Conservation (phyloP, 2,797 vertebrate genomes). For the Kryptolebias ocellatus region DNA sequence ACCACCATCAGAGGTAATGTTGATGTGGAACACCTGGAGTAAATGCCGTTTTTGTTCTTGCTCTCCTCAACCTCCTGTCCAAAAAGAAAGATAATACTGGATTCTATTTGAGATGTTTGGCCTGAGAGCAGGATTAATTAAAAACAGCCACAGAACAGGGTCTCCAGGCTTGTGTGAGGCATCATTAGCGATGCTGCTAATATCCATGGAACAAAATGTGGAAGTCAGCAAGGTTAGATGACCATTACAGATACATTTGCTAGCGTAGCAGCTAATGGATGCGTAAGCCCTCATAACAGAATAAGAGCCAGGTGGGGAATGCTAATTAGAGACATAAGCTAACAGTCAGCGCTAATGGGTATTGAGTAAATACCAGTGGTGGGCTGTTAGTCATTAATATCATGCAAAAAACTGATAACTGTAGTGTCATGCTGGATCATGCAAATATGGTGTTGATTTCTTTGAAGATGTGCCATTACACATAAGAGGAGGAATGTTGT, state of each 20-base stretch:
- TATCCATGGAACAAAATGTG: constrained; percentile 31
- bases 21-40: constrained; percentile 4
- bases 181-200: constrained; percentile 42
- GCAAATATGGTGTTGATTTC: too few species aligned
- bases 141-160: constrained; percentile 1
- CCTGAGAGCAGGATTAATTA: constrained; percentile 6
- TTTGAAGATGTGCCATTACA: too few species aligned
- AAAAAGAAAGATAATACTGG: background rate
- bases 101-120: constrained; percentile 10
- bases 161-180: constrained; percentile 22
- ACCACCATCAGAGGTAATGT: background rate
- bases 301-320: constrained; percentile 54
- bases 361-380: constrained; percentile 64
- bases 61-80: background rate
- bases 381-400: constrained; percentile 64
- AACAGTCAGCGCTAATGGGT: constrained; percentile 70
- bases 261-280: constrained; percentile 17
- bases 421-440: too few species aligned
- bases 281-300: constrained; percentile 47
- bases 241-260: constrained; percentile 46
- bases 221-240: constrained; percentile 33
- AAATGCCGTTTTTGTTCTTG: background rate
- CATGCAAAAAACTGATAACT: constrained; percentile 33
- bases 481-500: too few species aligned
- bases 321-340: constrained; percentile 69